A percentile compares a stretch with the other conserved stretches of the same genome.
Evolutionary conservation across 2,888 invertebrate genomes (phyloP).

Genomic region (Perithous albicinctus): DNA sequence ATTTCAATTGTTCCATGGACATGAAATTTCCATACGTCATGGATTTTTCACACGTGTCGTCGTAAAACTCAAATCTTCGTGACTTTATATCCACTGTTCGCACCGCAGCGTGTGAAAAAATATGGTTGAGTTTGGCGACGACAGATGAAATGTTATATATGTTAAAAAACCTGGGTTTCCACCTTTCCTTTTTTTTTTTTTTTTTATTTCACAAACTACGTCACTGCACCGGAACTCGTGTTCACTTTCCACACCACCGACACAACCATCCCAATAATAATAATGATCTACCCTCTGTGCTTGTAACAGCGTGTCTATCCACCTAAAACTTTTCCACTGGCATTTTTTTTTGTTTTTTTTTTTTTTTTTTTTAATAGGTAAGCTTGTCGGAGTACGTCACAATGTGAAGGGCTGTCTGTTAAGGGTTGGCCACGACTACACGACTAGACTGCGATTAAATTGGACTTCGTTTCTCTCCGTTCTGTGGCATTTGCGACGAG

Average conservation of each 20-base stretch:
- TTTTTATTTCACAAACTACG: neutral
- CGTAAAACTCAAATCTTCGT: slow-evolving; percentile 16
- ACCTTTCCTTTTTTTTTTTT: no score
- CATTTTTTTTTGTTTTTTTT: no score
- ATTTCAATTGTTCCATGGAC: no score
- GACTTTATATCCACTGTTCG: neutral
- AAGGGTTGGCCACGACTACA: slow-evolving; percentile 56
- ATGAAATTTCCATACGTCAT: no score
- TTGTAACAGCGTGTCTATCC: slow-evolving; percentile 7
- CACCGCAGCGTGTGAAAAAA: neutral
- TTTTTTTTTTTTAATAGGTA: neutral
- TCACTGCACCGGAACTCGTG: neutral
- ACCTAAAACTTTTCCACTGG: slow-evolving; percentile 24
- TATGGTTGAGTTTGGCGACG: neutral
- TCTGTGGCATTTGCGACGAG: slow-evolving; percentile 51
- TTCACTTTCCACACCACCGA: neutral
- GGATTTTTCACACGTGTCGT: neutral
- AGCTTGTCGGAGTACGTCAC: slow-evolving; percentile 43
- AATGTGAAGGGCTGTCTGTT: slow-evolving; percentile 63
- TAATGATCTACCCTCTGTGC: neutral
- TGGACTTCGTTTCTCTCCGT: slow-evolving; percentile 62
- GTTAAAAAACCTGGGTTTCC: no score
- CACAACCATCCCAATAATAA: neutral
- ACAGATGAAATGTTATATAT: no score
- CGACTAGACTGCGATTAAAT: slow-evolving; percentile 67